A percentile compares a stretch with the other conserved stretches of the same genome.
These are phyloP conservation scores for Bombus confusus DNA, from an alignment of 1,140 invertebrate genomes.

Conservation along the genomic window DNA sequence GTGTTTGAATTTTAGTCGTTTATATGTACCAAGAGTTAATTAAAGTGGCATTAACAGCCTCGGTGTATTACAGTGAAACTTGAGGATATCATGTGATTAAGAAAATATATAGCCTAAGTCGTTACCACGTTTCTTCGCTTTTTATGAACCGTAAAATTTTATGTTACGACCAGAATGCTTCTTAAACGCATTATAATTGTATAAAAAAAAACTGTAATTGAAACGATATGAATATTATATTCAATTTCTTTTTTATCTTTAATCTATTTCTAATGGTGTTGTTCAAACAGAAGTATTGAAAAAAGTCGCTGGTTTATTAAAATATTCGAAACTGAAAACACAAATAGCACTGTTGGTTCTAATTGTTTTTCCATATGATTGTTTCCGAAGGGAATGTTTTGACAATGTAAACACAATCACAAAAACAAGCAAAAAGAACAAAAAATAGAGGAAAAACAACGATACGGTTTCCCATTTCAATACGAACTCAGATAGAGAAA, in stretches of 20 bases:
- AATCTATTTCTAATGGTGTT: not conserved
- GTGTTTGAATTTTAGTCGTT: conserved; percentile 30
- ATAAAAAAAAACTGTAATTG: not conserved
- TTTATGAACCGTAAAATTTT: conserved; percentile 39
- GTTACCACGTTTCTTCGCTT: not conserved
- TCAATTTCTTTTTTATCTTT: not conserved
- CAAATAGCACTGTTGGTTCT: not conserved
- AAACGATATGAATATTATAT: not conserved
- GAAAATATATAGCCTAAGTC: conserved; percentile 40
- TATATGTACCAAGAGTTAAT: conserved; percentile 33
- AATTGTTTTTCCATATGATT: not conserved
- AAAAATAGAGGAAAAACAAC: not conserved
- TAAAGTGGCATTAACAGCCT: conserved; percentile 48
- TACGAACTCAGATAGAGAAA: not conserved
- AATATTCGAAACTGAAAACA: not conserved
- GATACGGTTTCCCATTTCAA: not conserved
- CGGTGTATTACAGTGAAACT: not conserved
- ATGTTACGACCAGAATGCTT: conserved; percentile 7
- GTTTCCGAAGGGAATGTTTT: not conserved
- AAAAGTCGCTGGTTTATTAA: not conserved
- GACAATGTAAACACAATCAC: not conserved
- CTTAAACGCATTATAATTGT: not conserved
- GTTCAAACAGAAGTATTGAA: not conserved
- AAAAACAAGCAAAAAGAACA: not conserved
- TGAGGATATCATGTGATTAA: conserved; percentile 24